These are phyloP conservation scores for Carollia perspicillata DNA, from an alignment of 2,113 vertebrate genomes.

Conservation along the genomic window DNA sequence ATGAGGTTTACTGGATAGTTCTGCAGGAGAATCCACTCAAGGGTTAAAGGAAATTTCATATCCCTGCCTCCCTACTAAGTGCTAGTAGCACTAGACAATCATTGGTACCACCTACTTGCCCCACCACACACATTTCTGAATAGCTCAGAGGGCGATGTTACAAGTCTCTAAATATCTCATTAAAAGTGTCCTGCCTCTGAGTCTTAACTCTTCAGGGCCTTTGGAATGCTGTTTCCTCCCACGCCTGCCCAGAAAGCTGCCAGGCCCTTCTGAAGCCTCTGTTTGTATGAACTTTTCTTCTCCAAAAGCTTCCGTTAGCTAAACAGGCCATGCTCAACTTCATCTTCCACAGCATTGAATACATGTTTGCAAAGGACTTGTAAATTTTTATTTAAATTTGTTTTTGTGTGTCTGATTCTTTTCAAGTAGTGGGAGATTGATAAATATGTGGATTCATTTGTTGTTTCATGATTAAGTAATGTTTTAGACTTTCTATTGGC, in stretches of 20 bases:
- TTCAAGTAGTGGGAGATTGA: background rate
- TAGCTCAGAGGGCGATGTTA: background rate
- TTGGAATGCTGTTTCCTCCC: background rate
- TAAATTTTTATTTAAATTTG: background rate
- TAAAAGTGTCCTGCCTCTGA: background rate
- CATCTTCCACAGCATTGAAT: background rate
- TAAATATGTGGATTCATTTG: background rate
- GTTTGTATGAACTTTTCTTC: background rate
- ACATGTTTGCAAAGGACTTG: background rate
- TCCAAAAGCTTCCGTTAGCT: background rate
- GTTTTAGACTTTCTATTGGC: background rate
- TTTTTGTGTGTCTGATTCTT: background rate
- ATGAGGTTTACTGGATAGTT: background rate
- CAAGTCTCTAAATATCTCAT: background rate
- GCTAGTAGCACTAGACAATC: background rate
- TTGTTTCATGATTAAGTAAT: background rate
- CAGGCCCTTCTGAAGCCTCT: background rate
- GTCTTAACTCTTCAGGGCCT: background rate
- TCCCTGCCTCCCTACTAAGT: background rate
- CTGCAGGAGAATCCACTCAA: background rate
- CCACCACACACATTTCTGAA: background rate
- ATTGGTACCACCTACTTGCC: background rate
- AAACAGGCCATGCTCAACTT: background rate
- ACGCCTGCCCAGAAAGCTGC: background rate
- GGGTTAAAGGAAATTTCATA: background rate